phyloP scores from a whole-genome alignment of 2,113 vertebrate species.

The Alces alces region DNA sequence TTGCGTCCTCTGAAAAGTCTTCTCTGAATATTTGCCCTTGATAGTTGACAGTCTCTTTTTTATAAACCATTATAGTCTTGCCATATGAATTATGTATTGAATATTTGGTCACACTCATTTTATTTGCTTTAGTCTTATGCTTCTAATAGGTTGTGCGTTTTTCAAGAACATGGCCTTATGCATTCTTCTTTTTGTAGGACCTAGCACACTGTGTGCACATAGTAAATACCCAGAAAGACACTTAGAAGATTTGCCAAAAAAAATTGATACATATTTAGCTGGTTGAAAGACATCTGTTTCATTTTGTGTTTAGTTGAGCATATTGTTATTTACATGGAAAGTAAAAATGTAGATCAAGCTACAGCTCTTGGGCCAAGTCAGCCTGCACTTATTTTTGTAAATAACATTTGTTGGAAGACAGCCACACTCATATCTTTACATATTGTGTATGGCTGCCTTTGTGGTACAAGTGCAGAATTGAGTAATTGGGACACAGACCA shows the following conservation, averaged over 20 bases:
- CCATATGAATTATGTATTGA: background rate
- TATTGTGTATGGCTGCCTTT: background rate
- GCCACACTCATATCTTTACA: background rate
- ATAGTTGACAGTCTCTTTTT: background rate
- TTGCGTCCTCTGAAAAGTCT: background rate
- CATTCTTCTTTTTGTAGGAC: background rate
- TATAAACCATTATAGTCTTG: background rate
- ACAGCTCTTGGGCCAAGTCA: background rate
- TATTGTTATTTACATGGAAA: background rate
- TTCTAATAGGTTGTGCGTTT: background rate
- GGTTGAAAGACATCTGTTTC: background rate
- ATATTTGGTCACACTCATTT: background rate
- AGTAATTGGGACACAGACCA: background rate
- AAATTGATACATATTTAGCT: background rate
- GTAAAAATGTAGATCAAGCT: background rate
- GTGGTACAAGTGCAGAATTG: background rate
- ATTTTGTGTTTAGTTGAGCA: background rate
- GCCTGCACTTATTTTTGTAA: background rate
- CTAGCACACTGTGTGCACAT: background rate
- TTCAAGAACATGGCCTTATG: background rate
- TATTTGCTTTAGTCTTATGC: background rate
- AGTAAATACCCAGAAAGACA: background rate
- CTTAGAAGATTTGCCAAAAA: background rate
- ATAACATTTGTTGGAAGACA: background rate
- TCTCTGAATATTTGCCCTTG: background rate